Conservation (phyloP, 2,113 vertebrate genomes). For the Melierax canorus region DNA sequence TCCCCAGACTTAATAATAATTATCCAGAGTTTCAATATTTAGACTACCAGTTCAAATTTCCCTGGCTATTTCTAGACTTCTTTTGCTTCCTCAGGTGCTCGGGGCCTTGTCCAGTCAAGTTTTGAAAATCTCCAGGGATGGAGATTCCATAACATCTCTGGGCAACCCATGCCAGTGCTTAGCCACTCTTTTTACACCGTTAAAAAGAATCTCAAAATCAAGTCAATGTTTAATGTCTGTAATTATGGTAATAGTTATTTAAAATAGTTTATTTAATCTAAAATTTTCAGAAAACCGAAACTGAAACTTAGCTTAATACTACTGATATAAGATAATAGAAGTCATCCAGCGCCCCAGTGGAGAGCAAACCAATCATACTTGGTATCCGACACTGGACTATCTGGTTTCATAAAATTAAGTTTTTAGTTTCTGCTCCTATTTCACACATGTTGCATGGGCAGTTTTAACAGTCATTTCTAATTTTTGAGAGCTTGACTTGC, state of each 20-base stretch:
- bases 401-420: not conserved
- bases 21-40: not conserved
- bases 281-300: slow-evolving; percentile 9
- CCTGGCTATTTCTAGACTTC: not conserved
- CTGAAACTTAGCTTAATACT: not conserved
- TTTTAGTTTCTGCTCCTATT: not conserved
- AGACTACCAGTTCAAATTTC: not conserved
- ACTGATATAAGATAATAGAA: not conserved
- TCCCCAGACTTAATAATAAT: not conserved
- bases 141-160: not conserved
- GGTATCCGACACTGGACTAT: not conserved
- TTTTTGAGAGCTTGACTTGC: not conserved
- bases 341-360: not conserved
- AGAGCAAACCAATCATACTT: not conserved
- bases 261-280: not conserved
- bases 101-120: not conserved
- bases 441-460: not conserved
- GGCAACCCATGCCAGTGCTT: not conserved
- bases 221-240: not conserved
- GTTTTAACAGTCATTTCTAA: not conserved
- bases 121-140: not conserved
- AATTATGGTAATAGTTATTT: not conserved
- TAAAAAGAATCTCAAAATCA: not conserved
- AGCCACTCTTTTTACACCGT: not conserved
- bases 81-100: not conserved